phyloP scores from a whole-genome alignment of 2,797 vertebrate genomes.

The Lophius americanus region DNA sequence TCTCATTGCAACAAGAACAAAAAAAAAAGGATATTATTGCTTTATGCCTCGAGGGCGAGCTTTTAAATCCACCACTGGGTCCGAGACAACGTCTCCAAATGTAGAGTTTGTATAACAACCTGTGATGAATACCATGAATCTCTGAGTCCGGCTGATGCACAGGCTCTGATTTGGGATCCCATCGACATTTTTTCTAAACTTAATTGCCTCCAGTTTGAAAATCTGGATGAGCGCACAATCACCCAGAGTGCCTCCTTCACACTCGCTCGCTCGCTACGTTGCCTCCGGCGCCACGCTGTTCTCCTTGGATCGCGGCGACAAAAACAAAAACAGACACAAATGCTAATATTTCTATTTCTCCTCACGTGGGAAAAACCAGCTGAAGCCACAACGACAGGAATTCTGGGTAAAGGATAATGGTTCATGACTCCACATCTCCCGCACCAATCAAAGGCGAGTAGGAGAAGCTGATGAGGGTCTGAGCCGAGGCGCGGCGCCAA shows the following conservation, averaged over 20 bases:
- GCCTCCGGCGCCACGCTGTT: conserved; percentile 18
- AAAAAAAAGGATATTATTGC: conserved; percentile 6
- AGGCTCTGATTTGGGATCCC: conserved; percentile 15
- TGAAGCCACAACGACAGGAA: conserved; percentile 22
- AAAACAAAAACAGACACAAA: conserved; percentile 2
- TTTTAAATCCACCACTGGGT: conserved; percentile 34
- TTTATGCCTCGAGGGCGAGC: conserved; percentile 35
- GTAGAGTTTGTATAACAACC: conserved; percentile 44
- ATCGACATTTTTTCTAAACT: conserved; percentile 29
- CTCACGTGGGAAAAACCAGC: conserved; percentile 7
- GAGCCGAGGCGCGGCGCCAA: conserved; percentile 8
- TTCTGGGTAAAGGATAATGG: conserved; percentile 7
- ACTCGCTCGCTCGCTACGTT: conserved; percentile 17
- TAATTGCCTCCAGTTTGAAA: conserved; percentile 14
- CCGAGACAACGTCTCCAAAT: conserved; percentile 22
- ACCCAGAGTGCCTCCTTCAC: conserved; percentile 7
- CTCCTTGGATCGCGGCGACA: neutral
- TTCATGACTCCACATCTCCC: conserved; percentile 26
- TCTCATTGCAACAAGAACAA: conserved; percentile 1
- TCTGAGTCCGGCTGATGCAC: conserved; percentile 23
- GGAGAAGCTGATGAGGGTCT: conserved; percentile 12
- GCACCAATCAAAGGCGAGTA: conserved; percentile 39
- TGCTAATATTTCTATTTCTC: conserved; percentile 4
- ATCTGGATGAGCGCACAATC: conserved; percentile 26
- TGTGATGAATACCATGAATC: conserved; percentile 47